Percentiles rank a stretch among this genome's conserved stretches.
phyloP scores from a whole-genome alignment of 2,113 vertebrate genomes.

The Zeus faber region DNA sequence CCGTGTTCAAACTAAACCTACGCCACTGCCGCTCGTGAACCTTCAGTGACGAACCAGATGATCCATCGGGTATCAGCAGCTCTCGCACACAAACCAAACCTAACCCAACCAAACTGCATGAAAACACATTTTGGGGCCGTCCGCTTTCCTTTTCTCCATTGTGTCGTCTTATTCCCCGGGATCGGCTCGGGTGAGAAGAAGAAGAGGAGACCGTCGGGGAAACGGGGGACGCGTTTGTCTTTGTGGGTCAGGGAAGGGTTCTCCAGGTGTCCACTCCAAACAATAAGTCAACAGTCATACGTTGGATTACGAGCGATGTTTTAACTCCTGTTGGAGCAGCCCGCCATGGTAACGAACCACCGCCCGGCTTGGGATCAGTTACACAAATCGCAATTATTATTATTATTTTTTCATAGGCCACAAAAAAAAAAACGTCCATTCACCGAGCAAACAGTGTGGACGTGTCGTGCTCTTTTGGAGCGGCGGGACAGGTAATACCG shows the following conservation, averaged over 20 bases:
- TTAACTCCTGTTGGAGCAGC: constrained; percentile 31
- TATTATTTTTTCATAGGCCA: constrained; percentile 78
- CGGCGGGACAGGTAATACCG: constrained; percentile 68
- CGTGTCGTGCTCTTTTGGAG: constrained; percentile 60
- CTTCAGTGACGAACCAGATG: constrained; percentile 45
- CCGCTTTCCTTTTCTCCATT: constrained; percentile 7
- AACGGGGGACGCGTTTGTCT: too few relatives aligned
- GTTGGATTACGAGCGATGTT: constrained; percentile 16
- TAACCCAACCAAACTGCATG: constrained; percentile 56
- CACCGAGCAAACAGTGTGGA: constrained; percentile 67
- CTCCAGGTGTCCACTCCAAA: too few relatives aligned
- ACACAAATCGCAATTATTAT: constrained; percentile 64
- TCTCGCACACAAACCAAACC: constrained; percentile 28
- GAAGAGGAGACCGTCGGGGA: too few relatives aligned
- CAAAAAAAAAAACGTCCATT: constrained; percentile 70
- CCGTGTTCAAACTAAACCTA: too few relatives aligned
- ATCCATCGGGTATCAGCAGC: constrained; percentile 57
- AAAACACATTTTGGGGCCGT: constrained; percentile 57
- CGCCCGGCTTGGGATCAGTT: constrained; percentile 58
- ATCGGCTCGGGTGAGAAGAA: too few relatives aligned
- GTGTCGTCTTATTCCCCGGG: too few relatives aligned
- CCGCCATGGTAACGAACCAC: constrained; percentile 67
- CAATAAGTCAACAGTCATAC: too few relatives aligned
- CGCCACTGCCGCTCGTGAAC: too few relatives aligned
- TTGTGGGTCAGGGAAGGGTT: too few relatives aligned